Percentiles rank a stretch among this genome's conserved stretches.
These are phyloP conservation scores for Notothenia rossii DNA, from an alignment of 2,113 vertebrate species.

Conservation along the genomic window DNA sequence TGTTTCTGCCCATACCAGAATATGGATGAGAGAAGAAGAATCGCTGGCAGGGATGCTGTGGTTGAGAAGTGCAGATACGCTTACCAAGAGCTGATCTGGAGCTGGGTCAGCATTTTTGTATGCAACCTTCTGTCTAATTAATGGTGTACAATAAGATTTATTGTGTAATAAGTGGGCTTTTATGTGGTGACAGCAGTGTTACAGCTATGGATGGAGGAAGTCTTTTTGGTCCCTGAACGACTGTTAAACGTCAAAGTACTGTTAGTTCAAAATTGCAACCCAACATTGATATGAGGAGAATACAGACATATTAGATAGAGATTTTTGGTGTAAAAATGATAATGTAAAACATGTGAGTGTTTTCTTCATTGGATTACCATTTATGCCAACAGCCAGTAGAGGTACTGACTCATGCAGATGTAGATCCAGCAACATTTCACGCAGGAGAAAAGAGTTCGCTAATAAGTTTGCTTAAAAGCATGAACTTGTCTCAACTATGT, in stretches of 20 bases:
- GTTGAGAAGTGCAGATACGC: conserved; percentile 1
- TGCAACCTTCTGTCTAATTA: background rate
- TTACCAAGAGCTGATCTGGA: background rate
- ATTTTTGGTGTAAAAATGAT: too few relatives aligned
- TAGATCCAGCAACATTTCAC: too few relatives aligned
- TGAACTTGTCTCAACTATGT: conserved; percentile 8
- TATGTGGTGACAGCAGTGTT: background rate
- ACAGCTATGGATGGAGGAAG: background rate
- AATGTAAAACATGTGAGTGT: too few relatives aligned
- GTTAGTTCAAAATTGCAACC: too few relatives aligned
- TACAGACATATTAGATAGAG: too few relatives aligned
- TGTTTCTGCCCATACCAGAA: background rate
- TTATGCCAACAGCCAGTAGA: background rate
- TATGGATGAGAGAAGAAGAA: background rate
- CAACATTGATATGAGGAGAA: too few relatives aligned
- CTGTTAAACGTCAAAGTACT: too few relatives aligned
- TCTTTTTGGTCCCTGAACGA: background rate
- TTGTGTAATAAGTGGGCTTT: background rate
- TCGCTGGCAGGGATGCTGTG: background rate
- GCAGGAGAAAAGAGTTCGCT: background rate
- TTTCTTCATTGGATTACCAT: background rate
- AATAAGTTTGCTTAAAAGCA: conserved; percentile 8
- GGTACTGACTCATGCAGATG: background rate
- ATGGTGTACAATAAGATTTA: background rate
- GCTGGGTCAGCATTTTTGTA: background rate